phyloP scores from a whole-genome alignment of 2,797 vertebrate genomes.

The Diplodus sargus region DNA sequence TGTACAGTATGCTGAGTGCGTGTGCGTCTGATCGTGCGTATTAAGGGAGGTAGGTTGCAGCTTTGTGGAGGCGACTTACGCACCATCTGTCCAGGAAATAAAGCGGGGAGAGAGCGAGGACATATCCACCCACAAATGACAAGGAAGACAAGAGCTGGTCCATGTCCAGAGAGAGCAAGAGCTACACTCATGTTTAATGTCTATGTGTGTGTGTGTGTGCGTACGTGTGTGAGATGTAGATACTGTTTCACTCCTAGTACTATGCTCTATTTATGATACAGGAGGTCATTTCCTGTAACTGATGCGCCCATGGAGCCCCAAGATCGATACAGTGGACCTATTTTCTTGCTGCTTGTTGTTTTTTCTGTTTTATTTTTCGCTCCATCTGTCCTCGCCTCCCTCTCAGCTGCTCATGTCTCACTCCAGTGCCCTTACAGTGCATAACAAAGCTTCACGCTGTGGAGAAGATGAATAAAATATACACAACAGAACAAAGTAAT shows the following conservation, averaged over 20 bases:
- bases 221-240: constrained; percentile 29
- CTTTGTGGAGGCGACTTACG: constrained; percentile 66
- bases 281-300: constrained; percentile 68
- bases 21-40: constrained; percentile 15
- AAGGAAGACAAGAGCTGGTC: constrained; percentile 34
- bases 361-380: background rate
- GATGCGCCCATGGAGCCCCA: constrained; percentile 25
- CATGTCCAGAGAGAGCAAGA: constrained; percentile 24
- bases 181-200: constrained; percentile 27
- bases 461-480: background rate
- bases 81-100: constrained; percentile 78
- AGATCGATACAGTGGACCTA: constrained; percentile 51
- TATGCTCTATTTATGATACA: constrained; percentile 74
- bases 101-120: constrained; percentile 45
- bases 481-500: background rate
- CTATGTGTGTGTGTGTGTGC: constrained; percentile 14
- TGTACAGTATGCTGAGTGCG: constrained; percentile 26
- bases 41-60: constrained; percentile 52
- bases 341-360: constrained; percentile 49
- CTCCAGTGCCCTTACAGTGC: background rate
- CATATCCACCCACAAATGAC: constrained; percentile 49
- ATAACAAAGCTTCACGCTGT: background rate
- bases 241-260: constrained; percentile 56
- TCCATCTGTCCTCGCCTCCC: background rate
- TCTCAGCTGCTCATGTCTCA: background rate